Percentiles rank a stretch among this genome's conserved stretches.
phyloP scores from a whole-genome alignment of 2,797 vertebrate species.

The Siniperca undulata region DNA sequence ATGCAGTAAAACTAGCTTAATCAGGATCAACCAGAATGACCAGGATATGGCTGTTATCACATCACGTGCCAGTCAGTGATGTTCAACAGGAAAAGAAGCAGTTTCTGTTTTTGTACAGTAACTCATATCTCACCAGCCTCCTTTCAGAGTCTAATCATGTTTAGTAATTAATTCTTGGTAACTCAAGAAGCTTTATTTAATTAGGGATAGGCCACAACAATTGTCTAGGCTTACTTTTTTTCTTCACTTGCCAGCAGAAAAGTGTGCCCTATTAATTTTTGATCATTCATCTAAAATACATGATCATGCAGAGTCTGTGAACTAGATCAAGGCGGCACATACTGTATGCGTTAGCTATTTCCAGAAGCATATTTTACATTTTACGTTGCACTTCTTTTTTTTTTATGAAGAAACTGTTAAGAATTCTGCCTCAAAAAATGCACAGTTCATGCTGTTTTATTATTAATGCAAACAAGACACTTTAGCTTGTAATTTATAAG shows the following conservation, averaged over 20 bases:
- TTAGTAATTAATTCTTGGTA: background rate
- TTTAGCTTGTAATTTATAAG: background rate
- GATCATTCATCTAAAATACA: background rate
- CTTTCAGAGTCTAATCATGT: background rate
- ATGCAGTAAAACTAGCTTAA: background rate
- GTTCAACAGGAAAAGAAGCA: background rate
- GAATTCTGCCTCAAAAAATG: background rate
- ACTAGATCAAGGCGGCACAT: constrained; percentile 4
- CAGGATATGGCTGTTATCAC: background rate
- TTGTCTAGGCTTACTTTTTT: background rate
- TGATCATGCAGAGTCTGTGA: background rate
- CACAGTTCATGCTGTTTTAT: background rate
- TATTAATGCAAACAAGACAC: background rate
- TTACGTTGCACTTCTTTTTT: background rate
- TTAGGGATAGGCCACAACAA: background rate
- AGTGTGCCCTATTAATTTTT: background rate
- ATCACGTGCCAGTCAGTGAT: background rate
- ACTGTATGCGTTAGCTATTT: background rate
- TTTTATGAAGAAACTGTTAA: background rate
- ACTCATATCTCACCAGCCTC: background rate
- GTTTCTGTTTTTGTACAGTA: background rate
- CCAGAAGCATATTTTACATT: background rate
- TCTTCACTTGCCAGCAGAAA: background rate
- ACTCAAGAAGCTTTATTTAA: background rate
- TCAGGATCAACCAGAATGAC: constrained; percentile 15